Evolutionary conservation across 2,888 invertebrate genomes (phyloP).

Genomic region (Rambutsinella grinnellia): DNA sequence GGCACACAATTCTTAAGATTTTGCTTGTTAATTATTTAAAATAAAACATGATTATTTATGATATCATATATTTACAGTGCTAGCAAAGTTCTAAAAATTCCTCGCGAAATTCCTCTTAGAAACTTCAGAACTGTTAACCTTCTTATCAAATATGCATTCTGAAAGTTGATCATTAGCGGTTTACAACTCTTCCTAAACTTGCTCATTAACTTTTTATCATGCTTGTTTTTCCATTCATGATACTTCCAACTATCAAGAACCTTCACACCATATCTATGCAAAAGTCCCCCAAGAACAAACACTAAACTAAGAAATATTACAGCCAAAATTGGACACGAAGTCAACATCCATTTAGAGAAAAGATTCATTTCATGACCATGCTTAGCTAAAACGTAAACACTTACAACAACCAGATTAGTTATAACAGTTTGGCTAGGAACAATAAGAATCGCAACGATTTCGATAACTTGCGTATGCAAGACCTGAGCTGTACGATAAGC

Average conservation of each 20-base stretch:
- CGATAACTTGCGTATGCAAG: neutral
- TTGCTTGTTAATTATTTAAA: too few relatives aligned
- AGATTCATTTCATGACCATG: neutral
- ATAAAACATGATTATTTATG: too few relatives aligned
- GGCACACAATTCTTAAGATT: too few relatives aligned
- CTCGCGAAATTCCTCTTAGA: slow-evolving; percentile 1
- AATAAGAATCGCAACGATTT: neutral
- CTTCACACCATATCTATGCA: neutral
- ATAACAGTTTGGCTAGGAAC: slow-evolving; percentile 8
- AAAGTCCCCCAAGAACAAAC: slow-evolving; percentile 17
- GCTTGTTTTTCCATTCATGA: neutral
- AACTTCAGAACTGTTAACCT: slow-evolving; percentile 18
- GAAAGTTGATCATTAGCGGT: slow-evolving; percentile 14
- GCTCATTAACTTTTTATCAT: slow-evolving; percentile 15
- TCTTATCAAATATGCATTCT: slow-evolving; percentile 5
- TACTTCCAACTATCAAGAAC: slow-evolving; percentile 9
- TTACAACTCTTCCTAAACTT: slow-evolving; percentile 20
- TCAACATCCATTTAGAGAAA: neutral
- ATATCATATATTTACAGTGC: too few relatives aligned
- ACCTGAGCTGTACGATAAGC: slow-evolving; percentile 10
- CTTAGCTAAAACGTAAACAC: neutral
- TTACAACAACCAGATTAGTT: slow-evolving; percentile 2
- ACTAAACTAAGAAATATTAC: slow-evolving; percentile 8
- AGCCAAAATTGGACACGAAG: neutral
- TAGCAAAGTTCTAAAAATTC: slow-evolving; percentile 12